phyloP scores from a whole-genome alignment of 2,113 vertebrate species.

The Ophiodon elongatus region DNA sequence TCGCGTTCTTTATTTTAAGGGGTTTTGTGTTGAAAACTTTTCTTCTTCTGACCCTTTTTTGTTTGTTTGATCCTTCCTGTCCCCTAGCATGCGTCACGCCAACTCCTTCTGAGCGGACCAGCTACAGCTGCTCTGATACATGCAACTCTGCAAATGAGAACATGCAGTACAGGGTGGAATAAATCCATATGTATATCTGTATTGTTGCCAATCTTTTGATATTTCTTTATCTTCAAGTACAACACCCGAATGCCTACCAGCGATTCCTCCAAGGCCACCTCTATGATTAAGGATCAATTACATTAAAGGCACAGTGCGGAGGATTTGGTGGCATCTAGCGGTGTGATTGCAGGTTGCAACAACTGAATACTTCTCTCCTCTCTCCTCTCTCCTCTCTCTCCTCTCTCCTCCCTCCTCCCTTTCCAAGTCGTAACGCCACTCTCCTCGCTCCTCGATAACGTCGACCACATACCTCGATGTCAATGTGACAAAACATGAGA shows the following conservation, averaged over 20 bases:
- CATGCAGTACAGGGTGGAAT: background rate
- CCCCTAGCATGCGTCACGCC: conserved; percentile 30
- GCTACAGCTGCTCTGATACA: background rate
- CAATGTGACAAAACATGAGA: too few relatives aligned
- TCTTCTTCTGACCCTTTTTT: background rate
- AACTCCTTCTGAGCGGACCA: conserved; percentile 33
- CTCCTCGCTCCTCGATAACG: too few relatives aligned
- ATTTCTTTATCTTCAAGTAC: background rate
- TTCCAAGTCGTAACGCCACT: too few relatives aligned
- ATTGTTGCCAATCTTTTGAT: background rate
- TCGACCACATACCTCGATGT: too few relatives aligned
- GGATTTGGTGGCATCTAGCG: background rate
- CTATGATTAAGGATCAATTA: too few relatives aligned
- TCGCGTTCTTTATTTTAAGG: conserved; percentile 35
- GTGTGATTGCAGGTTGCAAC: background rate
- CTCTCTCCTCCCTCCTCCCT: too few relatives aligned
- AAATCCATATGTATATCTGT: background rate
- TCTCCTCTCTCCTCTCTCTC: too few relatives aligned
- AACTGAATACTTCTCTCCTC: too few relatives aligned
- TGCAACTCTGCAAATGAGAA: conserved; percentile 17
- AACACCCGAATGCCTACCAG: background rate
- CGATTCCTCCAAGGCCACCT: too few relatives aligned
- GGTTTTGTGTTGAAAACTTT: conserved; percentile 62
- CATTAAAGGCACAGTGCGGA: background rate
- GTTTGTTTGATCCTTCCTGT: conserved; percentile 63